These are phyloP conservation scores for Villa cingulata DNA, from an alignment of 2,888 invertebrate species.

Conservation along the genomic window DNA sequence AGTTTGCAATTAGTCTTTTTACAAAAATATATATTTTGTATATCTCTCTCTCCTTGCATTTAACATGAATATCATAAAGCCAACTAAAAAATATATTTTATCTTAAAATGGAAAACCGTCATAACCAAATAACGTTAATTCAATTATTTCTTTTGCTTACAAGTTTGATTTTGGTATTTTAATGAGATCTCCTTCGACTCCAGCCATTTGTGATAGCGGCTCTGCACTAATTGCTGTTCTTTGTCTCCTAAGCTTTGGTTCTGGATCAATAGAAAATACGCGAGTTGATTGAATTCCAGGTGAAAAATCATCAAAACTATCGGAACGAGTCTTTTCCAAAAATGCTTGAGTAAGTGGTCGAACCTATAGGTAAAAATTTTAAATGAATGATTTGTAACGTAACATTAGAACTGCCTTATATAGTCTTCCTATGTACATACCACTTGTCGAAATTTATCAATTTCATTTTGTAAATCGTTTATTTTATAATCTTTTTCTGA, in stretches of 20 bases:
- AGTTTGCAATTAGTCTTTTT: too few relatives aligned
- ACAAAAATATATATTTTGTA: too few relatives aligned
- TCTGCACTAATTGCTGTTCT: slow-evolving; percentile 65
- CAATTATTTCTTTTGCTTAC: too few relatives aligned
- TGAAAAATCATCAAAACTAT: slow-evolving; percentile 37
- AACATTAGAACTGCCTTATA: neutral
- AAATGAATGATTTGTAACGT: neutral
- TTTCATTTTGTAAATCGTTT: slow-evolving; percentile 64
- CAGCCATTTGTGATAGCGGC: slow-evolving; percentile 47
- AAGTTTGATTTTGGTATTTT: slow-evolving; percentile 57
- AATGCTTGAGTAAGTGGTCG: slow-evolving; percentile 54
- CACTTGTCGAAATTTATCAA: slow-evolving; percentile 73
- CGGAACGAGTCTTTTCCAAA: slow-evolving; percentile 39
- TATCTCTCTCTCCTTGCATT: too few relatives aligned
- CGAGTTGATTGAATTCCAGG: slow-evolving; percentile 44
- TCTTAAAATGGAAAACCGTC: too few relatives aligned
- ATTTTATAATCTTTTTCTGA: slow-evolving; percentile 62
- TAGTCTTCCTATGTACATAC: too few relatives aligned
- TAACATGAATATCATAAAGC: too few relatives aligned
- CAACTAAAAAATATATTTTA: too few relatives aligned
- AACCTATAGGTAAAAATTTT: slow-evolving; percentile 11
- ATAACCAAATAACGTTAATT: too few relatives aligned
- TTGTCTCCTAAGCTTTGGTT: slow-evolving; percentile 53
- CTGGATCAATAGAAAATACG: slow-evolving; percentile 38
- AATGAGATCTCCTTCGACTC: slow-evolving; percentile 43